Conservation (phyloP, 2,113 vertebrate genomes). For the Proterorhinus semilunaris region DNA sequence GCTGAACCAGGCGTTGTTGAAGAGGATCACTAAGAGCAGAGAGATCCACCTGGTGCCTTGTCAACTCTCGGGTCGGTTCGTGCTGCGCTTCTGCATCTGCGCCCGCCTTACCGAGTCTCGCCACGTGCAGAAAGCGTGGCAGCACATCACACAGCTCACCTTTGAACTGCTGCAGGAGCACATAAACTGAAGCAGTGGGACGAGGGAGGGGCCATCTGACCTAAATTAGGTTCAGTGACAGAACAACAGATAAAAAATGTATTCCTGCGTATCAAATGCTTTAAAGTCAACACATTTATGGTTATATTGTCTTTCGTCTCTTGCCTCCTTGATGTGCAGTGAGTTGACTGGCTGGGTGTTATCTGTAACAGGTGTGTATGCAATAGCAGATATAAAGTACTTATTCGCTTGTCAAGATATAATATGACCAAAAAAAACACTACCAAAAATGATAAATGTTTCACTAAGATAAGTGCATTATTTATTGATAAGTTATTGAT, state of each 20-base stretch:
- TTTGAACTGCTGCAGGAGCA: slow-evolving; percentile 73
- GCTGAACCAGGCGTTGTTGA: slow-evolving; percentile 85
- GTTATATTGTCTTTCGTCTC: neutral
- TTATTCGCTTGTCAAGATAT: neutral
- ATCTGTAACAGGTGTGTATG: neutral
- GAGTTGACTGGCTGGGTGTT: neutral
- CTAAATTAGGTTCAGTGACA: slow-evolving; percentile 17
- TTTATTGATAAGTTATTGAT: neutral
- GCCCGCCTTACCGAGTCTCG: slow-evolving; percentile 77
- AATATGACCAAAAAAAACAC: neutral
- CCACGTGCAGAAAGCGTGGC: slow-evolving; percentile 87
- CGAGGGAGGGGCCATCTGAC: neutral
- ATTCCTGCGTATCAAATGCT: slow-evolving; percentile 9
- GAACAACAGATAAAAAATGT: slow-evolving; percentile 16
- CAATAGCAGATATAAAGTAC: neutral
- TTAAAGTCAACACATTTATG: neutral
- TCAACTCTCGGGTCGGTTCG: slow-evolving; percentile 81
- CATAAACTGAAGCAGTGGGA: slow-evolving; percentile 30
- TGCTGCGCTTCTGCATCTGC: slow-evolving; percentile 90
- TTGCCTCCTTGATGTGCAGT: neutral
- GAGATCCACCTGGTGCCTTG: slow-evolving; percentile 94
- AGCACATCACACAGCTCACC: slow-evolving; percentile 82
- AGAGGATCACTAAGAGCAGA: slow-evolving; percentile 80
- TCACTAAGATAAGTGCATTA: neutral
- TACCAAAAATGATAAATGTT: neutral